These are phyloP conservation scores for Zeus faber DNA, from an alignment of 2,113 vertebrate genomes.

Conservation along the genomic window DNA sequence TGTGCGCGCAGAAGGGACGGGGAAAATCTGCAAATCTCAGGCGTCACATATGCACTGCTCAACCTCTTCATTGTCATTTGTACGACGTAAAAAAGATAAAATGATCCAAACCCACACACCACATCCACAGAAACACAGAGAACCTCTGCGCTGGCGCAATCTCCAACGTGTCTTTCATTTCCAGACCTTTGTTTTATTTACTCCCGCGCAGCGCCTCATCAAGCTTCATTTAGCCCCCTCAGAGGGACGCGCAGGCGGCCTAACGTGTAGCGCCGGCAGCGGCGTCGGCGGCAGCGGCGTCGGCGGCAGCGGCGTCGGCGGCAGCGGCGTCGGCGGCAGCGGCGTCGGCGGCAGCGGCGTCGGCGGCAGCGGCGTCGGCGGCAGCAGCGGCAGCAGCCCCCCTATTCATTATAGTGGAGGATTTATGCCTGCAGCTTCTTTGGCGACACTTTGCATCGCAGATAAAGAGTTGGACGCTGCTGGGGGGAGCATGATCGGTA, in stretches of 20 bases:
- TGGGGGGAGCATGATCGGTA: conserved; percentile 32
- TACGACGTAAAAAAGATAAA: no score
- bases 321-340: no score
- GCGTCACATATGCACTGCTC: no score
- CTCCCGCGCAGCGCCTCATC: conserved; percentile 35
- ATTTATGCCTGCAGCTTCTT: conserved; percentile 53
- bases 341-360: no score
- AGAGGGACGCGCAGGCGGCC: no score
- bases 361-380: no score
- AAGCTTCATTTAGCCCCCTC: conserved; percentile 44
- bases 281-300: no score
- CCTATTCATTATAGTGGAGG: conserved; percentile 45
- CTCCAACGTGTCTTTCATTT: conserved; percentile 1
- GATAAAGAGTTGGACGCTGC: conserved; percentile 49
- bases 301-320: no score
- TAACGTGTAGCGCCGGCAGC: no score
- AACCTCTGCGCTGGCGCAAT: background rate
- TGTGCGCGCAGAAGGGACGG: no score
- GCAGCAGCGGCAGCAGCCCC: conserved; percentile 36
- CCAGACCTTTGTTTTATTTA: conserved; percentile 34
- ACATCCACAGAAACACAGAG: background rate
- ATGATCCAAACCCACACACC: background rate
- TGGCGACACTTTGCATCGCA: conserved; percentile 44
- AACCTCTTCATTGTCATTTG: no score
- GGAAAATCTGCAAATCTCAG: no score